Evolutionary conservation across 2,888 invertebrate genomes (phyloP).

Genomic region (Drosophila histrio): DNA sequence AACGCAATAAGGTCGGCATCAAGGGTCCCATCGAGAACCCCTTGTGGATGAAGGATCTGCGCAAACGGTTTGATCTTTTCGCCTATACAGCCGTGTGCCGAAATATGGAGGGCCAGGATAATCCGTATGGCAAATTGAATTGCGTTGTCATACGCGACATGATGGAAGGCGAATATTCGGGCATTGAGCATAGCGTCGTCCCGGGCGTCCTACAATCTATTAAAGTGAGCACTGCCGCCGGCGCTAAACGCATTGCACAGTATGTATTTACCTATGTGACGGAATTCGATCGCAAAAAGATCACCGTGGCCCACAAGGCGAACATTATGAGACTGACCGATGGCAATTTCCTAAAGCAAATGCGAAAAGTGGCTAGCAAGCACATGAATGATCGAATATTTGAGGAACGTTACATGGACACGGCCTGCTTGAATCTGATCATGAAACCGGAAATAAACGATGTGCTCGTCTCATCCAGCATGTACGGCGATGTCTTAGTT

Average conservation of each 20-base stretch:
- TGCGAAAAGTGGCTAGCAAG: slow-evolving; percentile 93
- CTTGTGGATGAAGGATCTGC: slow-evolving; percentile 85
- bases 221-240: slow-evolving; percentile 96
- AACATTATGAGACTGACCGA: slow-evolving; percentile 99
- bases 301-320: slow-evolving; percentile 99
- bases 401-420: slow-evolving; percentile 99
- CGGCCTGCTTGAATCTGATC: slow-evolving; percentile 47
- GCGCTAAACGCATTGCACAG: slow-evolving; percentile 96
- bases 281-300: slow-evolving; percentile 95
- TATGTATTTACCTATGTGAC: slow-evolving; percentile 99
- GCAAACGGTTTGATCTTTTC: slow-evolving; percentile 91
- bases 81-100: slow-evolving; percentile 97
- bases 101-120: slow-evolving; percentile 93
- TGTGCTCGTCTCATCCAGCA: slow-evolving; percentile 98
- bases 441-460: slow-evolving; percentile 85
- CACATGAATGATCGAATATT: slow-evolving; percentile 94
- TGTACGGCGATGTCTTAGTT: slow-evolving; percentile 98
- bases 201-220: slow-evolving; percentile 96
- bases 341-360: slow-evolving; percentile 92
- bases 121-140: slow-evolving; percentile 94
- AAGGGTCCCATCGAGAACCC: slow-evolving; percentile 84
- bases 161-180: slow-evolving; percentile 99
- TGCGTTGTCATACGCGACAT: slow-evolving; percentile 98
- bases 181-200: slow-evolving; percentile 96
- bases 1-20: slow-evolving; percentile 91